These are phyloP conservation scores for Torymus auratus DNA, from an alignment of 2,888 invertebrate species.

Conservation along the genomic window DNA sequence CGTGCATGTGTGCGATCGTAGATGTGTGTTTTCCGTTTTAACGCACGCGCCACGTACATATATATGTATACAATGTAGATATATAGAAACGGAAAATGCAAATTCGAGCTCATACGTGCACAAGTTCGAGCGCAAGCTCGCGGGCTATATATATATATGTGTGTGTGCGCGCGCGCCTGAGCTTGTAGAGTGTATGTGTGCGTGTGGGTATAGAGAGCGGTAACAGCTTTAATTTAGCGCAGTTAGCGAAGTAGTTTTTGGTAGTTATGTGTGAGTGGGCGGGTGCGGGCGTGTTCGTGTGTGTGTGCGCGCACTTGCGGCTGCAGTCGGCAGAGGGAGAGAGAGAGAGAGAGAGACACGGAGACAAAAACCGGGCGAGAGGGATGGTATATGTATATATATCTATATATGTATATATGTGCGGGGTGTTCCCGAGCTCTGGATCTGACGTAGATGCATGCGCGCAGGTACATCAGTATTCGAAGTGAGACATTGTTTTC, in stretches of 20 bases:
- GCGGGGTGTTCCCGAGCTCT: background rate
- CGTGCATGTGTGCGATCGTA: background rate
- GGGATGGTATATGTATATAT: background rate
- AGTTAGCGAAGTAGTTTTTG: constrained; percentile 48
- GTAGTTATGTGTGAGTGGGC: constrained; percentile 25
- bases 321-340: constrained; percentile 4
- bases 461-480: background rate
- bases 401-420: too few species aligned
- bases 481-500: constrained; percentile 1
- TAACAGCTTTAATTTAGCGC: constrained; percentile 47
- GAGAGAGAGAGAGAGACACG: constrained; percentile 3
- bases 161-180: constrained; percentile 32
- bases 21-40: background rate
- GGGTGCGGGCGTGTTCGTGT: background rate
- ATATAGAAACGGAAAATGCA: constrained; percentile 35
- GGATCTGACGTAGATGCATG: background rate
- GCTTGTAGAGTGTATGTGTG: constrained; percentile 19
- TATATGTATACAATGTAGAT: background rate
- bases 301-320: background rate
- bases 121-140: constrained; percentile 4
- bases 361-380: constrained; percentile 3
- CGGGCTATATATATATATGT: constrained; percentile 32
- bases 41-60: background rate
- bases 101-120: constrained; percentile 28
- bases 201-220: constrained; percentile 5